Conservation (phyloP, 2,113 vertebrate species). For the Nestor notabilis region DNA sequence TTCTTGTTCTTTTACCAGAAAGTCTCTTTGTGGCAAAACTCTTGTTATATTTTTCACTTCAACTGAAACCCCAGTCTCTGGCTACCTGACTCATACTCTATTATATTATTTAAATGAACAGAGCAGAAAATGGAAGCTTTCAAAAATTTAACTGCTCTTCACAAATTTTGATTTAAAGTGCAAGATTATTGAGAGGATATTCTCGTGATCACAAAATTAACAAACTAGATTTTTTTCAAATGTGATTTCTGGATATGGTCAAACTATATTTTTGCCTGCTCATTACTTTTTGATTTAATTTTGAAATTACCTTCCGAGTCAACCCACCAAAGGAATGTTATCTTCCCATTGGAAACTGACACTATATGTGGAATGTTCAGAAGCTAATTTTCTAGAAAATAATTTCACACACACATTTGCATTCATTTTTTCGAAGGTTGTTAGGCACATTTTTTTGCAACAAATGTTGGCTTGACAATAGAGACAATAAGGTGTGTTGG, state of each 20-base stretch:
- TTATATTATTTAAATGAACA: not conserved
- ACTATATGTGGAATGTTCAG: not conserved
- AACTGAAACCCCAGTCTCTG: not conserved
- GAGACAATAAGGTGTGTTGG: not conserved
- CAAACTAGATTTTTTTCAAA: not conserved
- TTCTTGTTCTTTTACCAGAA: constrained; percentile 23
- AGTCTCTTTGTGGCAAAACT: not conserved
- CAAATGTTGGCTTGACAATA: not conserved
- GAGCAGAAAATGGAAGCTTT: not conserved
- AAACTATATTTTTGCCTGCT: not conserved
- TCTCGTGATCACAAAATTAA: not conserved
- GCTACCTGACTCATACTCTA: not conserved
- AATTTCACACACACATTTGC: not conserved
- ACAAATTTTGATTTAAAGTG: not conserved
- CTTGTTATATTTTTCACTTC: not conserved
- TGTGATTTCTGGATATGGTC: not conserved
- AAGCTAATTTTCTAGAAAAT: not conserved
- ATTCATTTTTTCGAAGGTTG: not conserved
- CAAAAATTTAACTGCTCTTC: not conserved
- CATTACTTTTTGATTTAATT: not conserved
- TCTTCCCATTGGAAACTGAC: not conserved
- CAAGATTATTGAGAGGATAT: not conserved
- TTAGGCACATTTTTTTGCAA: not conserved
- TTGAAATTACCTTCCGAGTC: not conserved
- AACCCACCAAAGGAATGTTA: not conserved